Percentiles rank a stretch among this genome's conserved stretches.
phyloP scores from a whole-genome alignment of 2,888 invertebrate genomes.

The Dione vanillae region DNA sequence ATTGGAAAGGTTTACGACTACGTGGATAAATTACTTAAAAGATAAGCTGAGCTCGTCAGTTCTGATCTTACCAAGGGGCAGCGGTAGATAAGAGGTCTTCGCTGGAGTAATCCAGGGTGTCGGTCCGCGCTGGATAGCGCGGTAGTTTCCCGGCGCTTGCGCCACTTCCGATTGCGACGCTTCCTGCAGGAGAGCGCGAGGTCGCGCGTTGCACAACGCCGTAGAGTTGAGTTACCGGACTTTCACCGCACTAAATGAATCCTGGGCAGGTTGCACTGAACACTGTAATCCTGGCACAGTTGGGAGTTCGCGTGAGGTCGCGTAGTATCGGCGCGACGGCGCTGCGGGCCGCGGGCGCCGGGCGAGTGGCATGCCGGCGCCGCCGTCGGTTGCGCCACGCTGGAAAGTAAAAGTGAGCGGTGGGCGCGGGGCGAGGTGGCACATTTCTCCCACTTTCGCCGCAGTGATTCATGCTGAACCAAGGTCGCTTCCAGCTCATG shows the following conservation, averaged over 20 bases:
- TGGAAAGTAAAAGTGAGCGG: conserved; percentile 83
- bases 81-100: conserved; percentile 60
- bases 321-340: conserved; percentile 72
- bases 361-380: conserved; percentile 81
- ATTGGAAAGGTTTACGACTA: conserved; percentile 27
- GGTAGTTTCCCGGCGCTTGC: conserved; percentile 78
- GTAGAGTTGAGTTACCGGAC: conserved; percentile 69
- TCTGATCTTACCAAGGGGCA: conserved; percentile 51
- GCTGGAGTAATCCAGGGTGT: conserved; percentile 70
- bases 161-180: conserved; percentile 82
- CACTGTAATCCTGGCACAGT: conserved; percentile 82
- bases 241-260: conserved; percentile 77
- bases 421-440: conserved; percentile 75
- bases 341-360: conserved; percentile 83
- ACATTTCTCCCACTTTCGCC: conserved; percentile 84
- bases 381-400: conserved; percentile 81
- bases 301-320: conserved; percentile 57
- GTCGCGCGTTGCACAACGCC: conserved; percentile 79
- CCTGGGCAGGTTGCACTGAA: conserved; percentile 72
- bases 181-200: conserved; percentile 82
- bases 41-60: neutral
- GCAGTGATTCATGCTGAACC: conserved; percentile 75
- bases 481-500: conserved; percentile 76
- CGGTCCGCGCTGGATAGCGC: conserved; percentile 69
- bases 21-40: neutral